These are phyloP conservation scores for Lampropteryx suffumata DNA, from an alignment of 2,888 invertebrate genomes.

Conservation along the genomic window DNA sequence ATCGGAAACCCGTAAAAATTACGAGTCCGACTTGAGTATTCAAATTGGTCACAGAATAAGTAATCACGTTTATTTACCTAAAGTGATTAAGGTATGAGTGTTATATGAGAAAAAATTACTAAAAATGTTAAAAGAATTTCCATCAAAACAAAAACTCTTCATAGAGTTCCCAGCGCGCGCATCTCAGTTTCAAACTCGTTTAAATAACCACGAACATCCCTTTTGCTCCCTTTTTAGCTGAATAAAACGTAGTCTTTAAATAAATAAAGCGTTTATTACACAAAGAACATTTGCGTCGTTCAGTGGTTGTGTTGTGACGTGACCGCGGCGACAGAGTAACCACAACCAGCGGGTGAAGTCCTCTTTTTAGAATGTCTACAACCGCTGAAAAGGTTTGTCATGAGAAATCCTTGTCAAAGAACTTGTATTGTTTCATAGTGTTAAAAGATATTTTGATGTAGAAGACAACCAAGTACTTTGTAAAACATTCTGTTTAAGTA, in stretches of 20 bases:
- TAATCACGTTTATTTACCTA: too few relatives aligned
- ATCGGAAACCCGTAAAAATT: slow-evolving; percentile 38
- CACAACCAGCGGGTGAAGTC: slow-evolving; percentile 5
- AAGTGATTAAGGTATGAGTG: too few relatives aligned
- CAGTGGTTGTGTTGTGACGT: slow-evolving; percentile 28
- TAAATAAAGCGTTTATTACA: slow-evolving; percentile 44
- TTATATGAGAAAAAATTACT: too few relatives aligned
- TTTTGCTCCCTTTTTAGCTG: slow-evolving; percentile 37
- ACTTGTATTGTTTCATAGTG: too few relatives aligned
- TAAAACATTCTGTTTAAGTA: too few relatives aligned
- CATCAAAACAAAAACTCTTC: slow-evolving; percentile 22
- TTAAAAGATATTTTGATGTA: too few relatives aligned
- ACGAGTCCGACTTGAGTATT: slow-evolving; percentile 24
- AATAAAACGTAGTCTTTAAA: slow-evolving; percentile 42
- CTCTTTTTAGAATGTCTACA: neutral
- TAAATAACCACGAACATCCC: slow-evolving; percentile 34
- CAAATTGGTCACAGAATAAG: neutral
- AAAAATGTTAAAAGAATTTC: too few relatives aligned
- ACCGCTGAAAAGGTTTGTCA: too few relatives aligned
- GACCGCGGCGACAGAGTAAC: slow-evolving; percentile 21
- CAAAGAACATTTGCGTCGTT: slow-evolving; percentile 42
- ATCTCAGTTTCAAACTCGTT: slow-evolving; percentile 37
- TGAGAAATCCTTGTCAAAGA: too few relatives aligned
- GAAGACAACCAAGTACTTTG: too few relatives aligned
- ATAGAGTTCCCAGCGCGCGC: slow-evolving; percentile 19